Evolutionary conservation across 2,797 vertebrate genomes (phyloP), one percentile per base, ranked within the genome.

Genomic region (Taeniopygia guttata): DNA sequence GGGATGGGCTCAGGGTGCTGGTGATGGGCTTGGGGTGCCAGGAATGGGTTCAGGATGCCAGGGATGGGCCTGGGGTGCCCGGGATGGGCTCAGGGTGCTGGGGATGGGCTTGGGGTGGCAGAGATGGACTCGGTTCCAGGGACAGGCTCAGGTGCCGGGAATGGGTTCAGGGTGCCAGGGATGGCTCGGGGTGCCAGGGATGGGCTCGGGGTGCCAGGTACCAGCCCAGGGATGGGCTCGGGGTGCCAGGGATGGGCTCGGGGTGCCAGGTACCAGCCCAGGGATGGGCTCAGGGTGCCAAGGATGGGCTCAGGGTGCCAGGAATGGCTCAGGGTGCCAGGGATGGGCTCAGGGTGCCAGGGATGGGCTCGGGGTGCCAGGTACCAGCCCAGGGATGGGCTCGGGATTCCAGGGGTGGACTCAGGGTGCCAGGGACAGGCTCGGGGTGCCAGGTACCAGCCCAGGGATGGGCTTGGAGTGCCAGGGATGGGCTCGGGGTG

Each of bases 1-100:
- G 75, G 38, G 14, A n/a, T 0, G 0, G 16, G 58, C 20, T 84
- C 19, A 23, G 81, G 34, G 5, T 10, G 54, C 11, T 14, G 0
- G 26, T 0, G 27, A 36, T 9, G 20, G 20, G 46, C 27, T 87
- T 32, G n/a, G 81, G 30, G 5, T 10, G 40, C 32, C 1, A 4
- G 74, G n/a, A 17, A 52, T 2, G 0, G 5, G 13, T 0, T 40
- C 1, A 0, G n/a, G 6, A n/a, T 30, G 46, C 16, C 21, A 0
- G 29, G 1, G 7, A 29, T 3, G 13, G 26, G 55, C 27, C 87
- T 36, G 54, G 77, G 27, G 4, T 12, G 51, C n/a, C n/a, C n/a
- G 75, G n/a, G 26, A 48, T 1, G 1, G 9, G 63, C 5, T 10
- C 6, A 7, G 32, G n/a, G 25, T 34, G 46, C 8, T 16, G 0